Conservation (phyloP, 2,797 vertebrate species). For the Antrozous pallidus region DNA sequence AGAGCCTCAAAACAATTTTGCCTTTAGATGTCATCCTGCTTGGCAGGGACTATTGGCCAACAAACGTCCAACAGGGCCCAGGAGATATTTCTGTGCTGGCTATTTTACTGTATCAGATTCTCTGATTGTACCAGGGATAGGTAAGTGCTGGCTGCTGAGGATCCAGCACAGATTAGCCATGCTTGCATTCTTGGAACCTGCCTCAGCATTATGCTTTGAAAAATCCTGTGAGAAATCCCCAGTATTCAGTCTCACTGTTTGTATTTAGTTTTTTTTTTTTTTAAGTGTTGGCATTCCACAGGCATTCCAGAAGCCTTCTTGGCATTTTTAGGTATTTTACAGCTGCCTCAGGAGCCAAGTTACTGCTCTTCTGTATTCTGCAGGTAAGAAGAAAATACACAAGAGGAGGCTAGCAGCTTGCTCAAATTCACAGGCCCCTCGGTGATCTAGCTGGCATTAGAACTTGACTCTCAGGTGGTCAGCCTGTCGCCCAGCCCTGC, state of each 20-base stretch:
- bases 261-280: constrained; percentile 22
- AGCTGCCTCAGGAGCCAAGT: background rate
- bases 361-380: background rate
- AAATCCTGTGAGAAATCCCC: constrained; percentile 23
- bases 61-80: constrained; percentile 63
- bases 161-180: constrained; percentile 30
- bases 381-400: background rate
- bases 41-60: constrained; percentile 65
- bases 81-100: constrained; percentile 60
- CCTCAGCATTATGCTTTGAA: constrained; percentile 42
- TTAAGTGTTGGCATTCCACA: constrained; percentile 51
- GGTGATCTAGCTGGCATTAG: background rate
- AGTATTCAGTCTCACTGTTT: constrained; percentile 36
- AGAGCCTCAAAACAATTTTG: constrained; percentile 54
- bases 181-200: constrained; percentile 37
- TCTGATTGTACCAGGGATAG: constrained; percentile 41
- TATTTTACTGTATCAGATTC: constrained; percentile 73
- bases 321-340: constrained; percentile 5
- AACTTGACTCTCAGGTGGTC: background rate
- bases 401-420: background rate
- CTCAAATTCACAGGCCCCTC: background rate
- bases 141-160: constrained; percentile 52
- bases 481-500: background rate
- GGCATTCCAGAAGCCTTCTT: constrained; percentile 37
- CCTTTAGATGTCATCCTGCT: constrained; percentile 75